Conservation (phyloP, 2,888 invertebrate genomes). For the Aphidius colemani region DNA sequence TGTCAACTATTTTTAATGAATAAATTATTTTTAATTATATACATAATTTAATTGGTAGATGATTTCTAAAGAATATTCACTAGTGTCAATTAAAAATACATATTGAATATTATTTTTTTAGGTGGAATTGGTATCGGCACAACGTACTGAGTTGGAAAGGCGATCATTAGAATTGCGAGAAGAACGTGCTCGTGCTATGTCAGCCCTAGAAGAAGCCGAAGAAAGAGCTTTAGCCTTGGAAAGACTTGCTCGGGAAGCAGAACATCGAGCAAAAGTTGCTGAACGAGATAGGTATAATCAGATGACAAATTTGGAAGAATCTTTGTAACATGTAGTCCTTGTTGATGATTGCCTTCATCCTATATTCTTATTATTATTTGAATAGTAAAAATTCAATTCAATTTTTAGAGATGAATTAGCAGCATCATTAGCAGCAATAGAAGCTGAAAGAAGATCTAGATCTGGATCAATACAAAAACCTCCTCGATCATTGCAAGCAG, state of each 20-base stretch:
- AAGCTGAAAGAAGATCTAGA: constrained; percentile 57
- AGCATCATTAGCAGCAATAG: constrained; percentile 58
- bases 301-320: not conserved
- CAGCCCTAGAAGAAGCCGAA: constrained; percentile 86
- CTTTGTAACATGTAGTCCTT: constrained; percentile 1
- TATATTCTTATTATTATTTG: not conserved
- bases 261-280: constrained; percentile 56
- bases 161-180: constrained; percentile 75
- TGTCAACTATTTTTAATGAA: not conserved
- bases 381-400: constrained; percentile 7
- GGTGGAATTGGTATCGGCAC: constrained; percentile 80
- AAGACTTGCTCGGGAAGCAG: constrained; percentile 66
- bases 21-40: not conserved
- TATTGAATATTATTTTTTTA: constrained; percentile 39
- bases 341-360: too few species aligned
- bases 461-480: constrained; percentile 57
- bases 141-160: constrained; percentile 83
- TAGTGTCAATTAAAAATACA: too few species aligned
- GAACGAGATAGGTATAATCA: constrained; percentile 64
- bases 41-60: not conserved
- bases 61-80: too few species aligned
- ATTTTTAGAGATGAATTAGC: constrained; percentile 52
- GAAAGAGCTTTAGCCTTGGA: constrained; percentile 87
- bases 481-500: constrained; percentile 81
- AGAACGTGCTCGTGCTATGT: constrained; percentile 79